These are phyloP conservation scores for Carcharodon carcharias DNA, from an alignment of 2,797 vertebrate genomes.

Conservation along the genomic window DNA sequence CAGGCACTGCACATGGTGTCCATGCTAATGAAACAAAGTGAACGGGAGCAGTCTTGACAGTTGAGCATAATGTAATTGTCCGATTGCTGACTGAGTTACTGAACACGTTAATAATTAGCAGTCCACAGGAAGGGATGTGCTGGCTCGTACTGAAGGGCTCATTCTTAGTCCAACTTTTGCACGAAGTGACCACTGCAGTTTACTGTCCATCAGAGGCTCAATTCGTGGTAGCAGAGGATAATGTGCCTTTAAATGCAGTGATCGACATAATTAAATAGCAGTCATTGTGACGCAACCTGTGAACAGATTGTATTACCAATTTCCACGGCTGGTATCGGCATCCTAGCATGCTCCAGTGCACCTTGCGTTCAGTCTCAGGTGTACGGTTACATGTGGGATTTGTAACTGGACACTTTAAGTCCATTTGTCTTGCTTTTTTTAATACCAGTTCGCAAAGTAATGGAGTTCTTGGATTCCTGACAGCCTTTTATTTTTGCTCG, in stretches of 20 bases:
- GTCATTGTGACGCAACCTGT: not conserved
- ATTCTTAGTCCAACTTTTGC: conserved; percentile 43
- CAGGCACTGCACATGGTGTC: not conserved
- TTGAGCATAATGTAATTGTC: conserved; percentile 16
- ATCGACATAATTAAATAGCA: not conserved
- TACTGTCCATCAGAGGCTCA: conserved; percentile 39
- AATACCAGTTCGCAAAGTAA: conserved; percentile 1
- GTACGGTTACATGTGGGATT: conserved; percentile 13
- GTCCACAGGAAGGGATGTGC: conserved; percentile 41
- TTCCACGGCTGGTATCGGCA: not conserved
- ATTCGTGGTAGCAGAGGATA: not conserved
- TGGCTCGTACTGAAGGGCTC: conserved; percentile 44
- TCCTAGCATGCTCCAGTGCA: not conserved
- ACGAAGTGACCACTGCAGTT: conserved; percentile 36
- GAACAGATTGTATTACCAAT: not conserved
- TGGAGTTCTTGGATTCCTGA: not conserved
- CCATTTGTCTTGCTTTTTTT: not conserved
- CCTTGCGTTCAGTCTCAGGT: not conserved
- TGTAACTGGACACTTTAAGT: conserved; percentile 1
- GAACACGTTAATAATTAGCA: conserved; percentile 34
- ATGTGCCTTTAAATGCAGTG: not conserved
- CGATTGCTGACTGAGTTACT: not conserved
- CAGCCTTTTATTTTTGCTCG: not conserved
- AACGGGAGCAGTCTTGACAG: not conserved
- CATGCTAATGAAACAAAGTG: not conserved